Conservation (phyloP, 2,113 vertebrate species). For the Neolamprologus sp. region DNA sequence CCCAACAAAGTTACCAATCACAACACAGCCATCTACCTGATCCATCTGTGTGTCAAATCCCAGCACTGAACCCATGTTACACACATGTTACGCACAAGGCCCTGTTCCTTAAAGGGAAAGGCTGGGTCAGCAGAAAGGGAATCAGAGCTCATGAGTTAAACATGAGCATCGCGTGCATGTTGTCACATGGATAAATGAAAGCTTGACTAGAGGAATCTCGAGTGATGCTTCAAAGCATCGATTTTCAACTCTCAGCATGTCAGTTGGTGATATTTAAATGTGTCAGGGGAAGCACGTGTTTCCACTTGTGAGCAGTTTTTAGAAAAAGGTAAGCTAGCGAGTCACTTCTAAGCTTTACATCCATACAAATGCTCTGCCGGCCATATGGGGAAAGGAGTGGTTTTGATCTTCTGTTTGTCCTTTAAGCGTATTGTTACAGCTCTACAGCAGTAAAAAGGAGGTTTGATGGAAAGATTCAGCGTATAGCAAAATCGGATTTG, state of each 20-base stretch:
- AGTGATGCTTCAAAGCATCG: neutral
- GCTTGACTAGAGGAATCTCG: neutral
- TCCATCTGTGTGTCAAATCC: neutral
- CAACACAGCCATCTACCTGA: neutral
- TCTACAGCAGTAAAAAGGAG: neutral
- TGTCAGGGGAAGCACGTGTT: neutral
- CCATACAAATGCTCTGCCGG: neutral
- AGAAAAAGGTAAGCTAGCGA: neutral
- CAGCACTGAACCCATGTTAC: neutral
- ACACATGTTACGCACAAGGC: neutral
- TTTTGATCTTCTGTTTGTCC: neutral
- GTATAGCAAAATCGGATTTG: neutral
- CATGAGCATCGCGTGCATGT: neutral
- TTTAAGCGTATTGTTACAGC: neutral
- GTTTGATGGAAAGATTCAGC: neutral
- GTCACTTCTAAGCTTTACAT: neutral
- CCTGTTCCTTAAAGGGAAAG: neutral
- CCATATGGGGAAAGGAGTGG: neutral
- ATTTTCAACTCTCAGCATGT: neutral
- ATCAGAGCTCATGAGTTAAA: neutral
- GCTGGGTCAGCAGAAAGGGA: neutral
- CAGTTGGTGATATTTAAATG: neutral
- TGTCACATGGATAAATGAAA: neutral
- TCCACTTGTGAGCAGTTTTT: neutral
- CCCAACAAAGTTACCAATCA: neutral